These are phyloP conservation scores for Cremastinae sp. DNA, from an alignment of 2,888 invertebrate species.

Conservation along the genomic window DNA sequence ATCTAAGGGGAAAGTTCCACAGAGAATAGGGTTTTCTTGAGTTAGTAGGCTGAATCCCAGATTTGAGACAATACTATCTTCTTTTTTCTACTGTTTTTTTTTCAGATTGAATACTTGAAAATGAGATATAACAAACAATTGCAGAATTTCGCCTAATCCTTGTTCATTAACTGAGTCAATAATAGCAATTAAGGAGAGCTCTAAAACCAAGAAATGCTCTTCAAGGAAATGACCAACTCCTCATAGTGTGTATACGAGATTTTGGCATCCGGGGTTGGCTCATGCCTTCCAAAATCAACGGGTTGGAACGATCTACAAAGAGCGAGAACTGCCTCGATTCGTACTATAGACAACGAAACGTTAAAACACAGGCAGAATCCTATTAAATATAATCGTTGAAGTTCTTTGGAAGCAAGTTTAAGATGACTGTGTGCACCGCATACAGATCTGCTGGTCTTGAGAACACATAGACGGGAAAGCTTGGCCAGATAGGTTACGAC, in stretches of 20 bases:
- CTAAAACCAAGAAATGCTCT: conserved; percentile 11
- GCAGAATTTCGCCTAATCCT: too few species aligned
- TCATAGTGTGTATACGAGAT: conserved; percentile 19
- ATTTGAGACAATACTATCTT: too few species aligned
- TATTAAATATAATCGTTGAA: conserved; percentile 79
- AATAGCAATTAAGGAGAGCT: too few species aligned
- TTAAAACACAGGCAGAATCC: conserved; percentile 63
- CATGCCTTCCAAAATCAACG: conserved; percentile 5
- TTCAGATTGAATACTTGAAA: neutral
- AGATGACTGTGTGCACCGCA: conserved; percentile 9
- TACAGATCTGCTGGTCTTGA: conserved; percentile 28
- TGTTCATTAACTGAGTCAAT: too few species aligned
- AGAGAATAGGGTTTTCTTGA: neutral
- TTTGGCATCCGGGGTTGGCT: conserved; percentile 26
- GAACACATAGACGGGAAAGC: conserved; percentile 21
- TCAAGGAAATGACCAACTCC: conserved; percentile 1
- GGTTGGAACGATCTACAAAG: conserved; percentile 3
- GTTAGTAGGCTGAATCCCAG: too few species aligned
- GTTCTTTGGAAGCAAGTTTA: conserved; percentile 69
- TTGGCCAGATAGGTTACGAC: conserved; percentile 70
- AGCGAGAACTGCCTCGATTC: conserved; percentile 11
- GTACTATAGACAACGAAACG: conserved; percentile 30
- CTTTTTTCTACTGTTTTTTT: too few species aligned
- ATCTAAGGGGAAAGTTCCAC: neutral
- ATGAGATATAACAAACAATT: neutral